Base-by-base conservation (phyloP, 2,797 vertebrate genomes). In the Ammospiza maritima region DNA sequence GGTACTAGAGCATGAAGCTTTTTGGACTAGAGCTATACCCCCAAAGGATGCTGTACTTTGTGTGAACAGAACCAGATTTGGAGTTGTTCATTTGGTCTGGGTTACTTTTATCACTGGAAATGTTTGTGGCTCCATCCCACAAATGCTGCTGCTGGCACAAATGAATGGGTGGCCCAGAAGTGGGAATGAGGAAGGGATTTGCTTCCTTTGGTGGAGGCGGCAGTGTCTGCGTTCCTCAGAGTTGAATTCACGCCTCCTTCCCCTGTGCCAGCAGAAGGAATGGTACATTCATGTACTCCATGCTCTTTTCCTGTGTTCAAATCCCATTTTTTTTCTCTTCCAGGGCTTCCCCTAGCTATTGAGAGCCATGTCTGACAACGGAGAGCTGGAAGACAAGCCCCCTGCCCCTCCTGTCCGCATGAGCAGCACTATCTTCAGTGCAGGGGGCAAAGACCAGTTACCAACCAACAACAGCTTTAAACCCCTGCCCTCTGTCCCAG, bases 361-460 rank as follows among this genome's bases (percentile, higher is more conserved):
- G 93, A 97, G 96, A 98, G 96, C 94, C 94, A 99, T 99, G 99
- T 99, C 98, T 97, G 99, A 99, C 98, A 99, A 99, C 97, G 98
- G 99, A 95, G 99, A 99, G 97, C 97, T 99, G 36, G 99, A 99
- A 98, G 99, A 99, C 96, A 99, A 99, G 90, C 99, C 99, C 48
- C 99, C 99, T 9, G 99, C 99, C 30, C 99, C 99, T 94, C 99
- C 99, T 0, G 99, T 99, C 94, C 98, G 99, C 67, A 99, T 99
- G 98, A 99, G 98, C 97, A 99, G 99, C 53, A 98, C 98, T 61
- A 99, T 99, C 96, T 99, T 99, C 96, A 98, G 98, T 94, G 97
- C 98, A 3, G 98, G 97, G 70, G 96, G 96, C 85, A 98, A 99
- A 96, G 99, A 99, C 96, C 97, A 98, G 1, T 95, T 99, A 75